Evolutionary conservation across 2,797 vertebrate genomes (phyloP).

Genomic region (Squalus acanthias): DNA sequence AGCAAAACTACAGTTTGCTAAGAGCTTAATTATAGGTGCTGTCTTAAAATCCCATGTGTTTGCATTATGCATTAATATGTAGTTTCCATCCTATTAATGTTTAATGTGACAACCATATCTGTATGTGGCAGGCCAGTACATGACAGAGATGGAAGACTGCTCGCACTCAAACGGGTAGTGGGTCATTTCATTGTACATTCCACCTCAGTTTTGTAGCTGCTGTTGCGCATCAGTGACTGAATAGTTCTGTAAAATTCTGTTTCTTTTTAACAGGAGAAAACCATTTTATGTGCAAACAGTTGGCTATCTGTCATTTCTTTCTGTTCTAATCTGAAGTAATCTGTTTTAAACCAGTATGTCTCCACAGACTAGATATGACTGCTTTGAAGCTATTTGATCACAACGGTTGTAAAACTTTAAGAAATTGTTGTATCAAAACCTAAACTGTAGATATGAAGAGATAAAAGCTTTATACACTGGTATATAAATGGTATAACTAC

Average conservation of each 20-base stretch:
- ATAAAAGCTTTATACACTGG: not conserved
- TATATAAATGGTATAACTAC: not conserved
- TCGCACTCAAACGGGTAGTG: not conserved
- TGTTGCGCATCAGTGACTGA: not conserved
- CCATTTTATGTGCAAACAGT: not conserved
- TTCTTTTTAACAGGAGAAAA: not conserved
- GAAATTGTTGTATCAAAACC: not conserved
- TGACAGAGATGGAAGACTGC: not conserved
- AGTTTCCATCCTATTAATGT: constrained; percentile 1
- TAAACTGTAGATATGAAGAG: not conserved
- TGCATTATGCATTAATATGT: not conserved
- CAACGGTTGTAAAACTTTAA: not conserved
- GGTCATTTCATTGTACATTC: not conserved
- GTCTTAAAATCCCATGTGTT: not conserved
- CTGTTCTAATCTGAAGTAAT: not conserved
- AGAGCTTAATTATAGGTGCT: not conserved
- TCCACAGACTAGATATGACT: not conserved
- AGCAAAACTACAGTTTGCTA: not conserved
- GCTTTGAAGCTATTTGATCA: not conserved
- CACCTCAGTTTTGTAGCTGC: not conserved
- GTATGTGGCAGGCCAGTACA: not conserved
- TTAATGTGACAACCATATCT: not conserved
- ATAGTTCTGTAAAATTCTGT: not conserved
- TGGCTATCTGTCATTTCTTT: not conserved
- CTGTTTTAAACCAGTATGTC: not conserved